phyloP scores from a whole-genome alignment of 2,113 vertebrate species.

The Pygoscelis antarcticus region DNA sequence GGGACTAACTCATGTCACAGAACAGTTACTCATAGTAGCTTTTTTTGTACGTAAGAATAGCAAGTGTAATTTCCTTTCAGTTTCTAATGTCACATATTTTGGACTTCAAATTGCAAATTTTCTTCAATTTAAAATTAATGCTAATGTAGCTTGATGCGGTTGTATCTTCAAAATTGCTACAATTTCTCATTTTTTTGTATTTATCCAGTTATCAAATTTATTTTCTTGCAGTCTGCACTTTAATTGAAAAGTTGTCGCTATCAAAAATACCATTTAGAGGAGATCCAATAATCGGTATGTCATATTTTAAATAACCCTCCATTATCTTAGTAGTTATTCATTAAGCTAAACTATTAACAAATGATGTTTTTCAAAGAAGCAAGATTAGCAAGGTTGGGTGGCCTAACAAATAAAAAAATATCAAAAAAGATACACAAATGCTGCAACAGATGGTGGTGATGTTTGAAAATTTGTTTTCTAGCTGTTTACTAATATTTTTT shows the following conservation, averaged over 20 bases:
- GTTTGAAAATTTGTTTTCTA: not conserved
- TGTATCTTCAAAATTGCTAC: not conserved
- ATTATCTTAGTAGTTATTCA: not conserved
- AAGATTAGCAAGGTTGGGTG: not conserved
- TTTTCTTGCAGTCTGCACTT: slow-evolving; percentile 80
- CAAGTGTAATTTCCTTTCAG: not conserved
- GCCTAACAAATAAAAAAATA: not conserved
- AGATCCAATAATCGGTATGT: slow-evolving; percentile 83
- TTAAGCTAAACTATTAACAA: not conserved
- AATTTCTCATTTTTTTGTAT: not conserved
- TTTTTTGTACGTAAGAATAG: not conserved
- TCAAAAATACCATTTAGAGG: slow-evolving; percentile 89
- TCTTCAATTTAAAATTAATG: not conserved
- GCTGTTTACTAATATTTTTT: not conserved
- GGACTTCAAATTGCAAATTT: not conserved
- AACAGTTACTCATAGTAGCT: not conserved
- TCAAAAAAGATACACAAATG: not conserved
- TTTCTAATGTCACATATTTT: not conserved
- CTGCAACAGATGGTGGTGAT: not conserved
- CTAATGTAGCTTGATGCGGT: not conserved
- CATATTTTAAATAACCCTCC: not conserved
- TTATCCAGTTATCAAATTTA: not conserved
- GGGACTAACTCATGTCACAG: not conserved
- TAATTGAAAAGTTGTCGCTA: slow-evolving; percentile 91
- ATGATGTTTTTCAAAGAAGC: not conserved